Evolutionary conservation across 1,140 invertebrate genomes (phyloP), one percentile per base, ranked within the genome.

Genomic region (Lucilia cuprina): DNA sequence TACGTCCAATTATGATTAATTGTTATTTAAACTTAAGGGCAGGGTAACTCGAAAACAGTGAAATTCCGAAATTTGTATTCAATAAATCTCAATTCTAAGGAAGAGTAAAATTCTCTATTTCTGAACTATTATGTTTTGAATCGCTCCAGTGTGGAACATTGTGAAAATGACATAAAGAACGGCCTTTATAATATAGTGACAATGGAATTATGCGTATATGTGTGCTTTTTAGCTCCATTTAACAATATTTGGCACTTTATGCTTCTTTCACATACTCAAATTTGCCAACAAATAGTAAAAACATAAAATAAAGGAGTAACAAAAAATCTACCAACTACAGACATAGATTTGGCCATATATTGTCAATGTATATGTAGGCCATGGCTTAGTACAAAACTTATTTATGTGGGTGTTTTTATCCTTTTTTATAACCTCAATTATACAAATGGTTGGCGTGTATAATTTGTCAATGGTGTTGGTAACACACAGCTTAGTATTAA

Each of bases 161-260:
- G 3, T 30, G 1, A 30, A 30, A 1, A 1, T 49, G 9, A 49
- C 49, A 49, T 12, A 49, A 49, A 49, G 49, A 12, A 49, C 1
- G 49, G 50, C 13, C 4, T 25, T 70, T 70, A 2, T 70, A 8
- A 30, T 70, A 12, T 12, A 21, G 14, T 60, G 14, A 14, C 5
- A 70, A 9, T 70, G 19, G 0, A 9, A 21, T 7, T 70, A 19
- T 70, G 65, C 0, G 19, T 70, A 19, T 55, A 55, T 70, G 10
- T 19, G 60, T 70, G n/a, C n/a, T 70, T 70, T 70, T 70, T 21
- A 25, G 65, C 65, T 70, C 65, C 65, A 70, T 70, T 70, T 25
- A 70, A 21, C 65, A 70, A 70, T 70, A 70, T 70, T 70, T 70
- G 65, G 65, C 65, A 70, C 65, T 70, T 70, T 21, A 70, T 70